Conservation (phyloP, 2,888 invertebrate species). For the Microplitis deprimator region DNA sequence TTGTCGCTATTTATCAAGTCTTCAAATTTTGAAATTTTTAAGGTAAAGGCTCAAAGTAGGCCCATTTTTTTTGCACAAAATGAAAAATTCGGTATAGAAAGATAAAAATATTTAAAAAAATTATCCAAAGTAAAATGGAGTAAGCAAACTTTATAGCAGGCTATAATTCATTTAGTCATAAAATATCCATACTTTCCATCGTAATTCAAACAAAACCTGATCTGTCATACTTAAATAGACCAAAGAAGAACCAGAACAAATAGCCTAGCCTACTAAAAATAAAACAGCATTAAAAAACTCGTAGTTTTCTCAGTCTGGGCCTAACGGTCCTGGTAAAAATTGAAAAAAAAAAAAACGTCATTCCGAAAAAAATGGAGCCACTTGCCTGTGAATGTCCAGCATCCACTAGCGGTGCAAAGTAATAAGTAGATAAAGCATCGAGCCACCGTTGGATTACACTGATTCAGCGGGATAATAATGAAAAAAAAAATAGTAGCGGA, state of each 20-base stretch:
- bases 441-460: neutral
- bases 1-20: neutral
- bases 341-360: neutral
- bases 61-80: too few species aligned
- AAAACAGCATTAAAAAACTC: too few species aligned
- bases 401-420: neutral
- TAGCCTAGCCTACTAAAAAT: too few species aligned
- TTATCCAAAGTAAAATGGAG: neutral
- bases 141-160: neutral
- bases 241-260: neutral
- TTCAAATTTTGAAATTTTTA: neutral
- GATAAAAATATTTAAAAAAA: neutral
- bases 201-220: conserved; percentile 13
- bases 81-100: too few species aligned
- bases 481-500: neutral
- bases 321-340: neutral
- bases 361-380: neutral
- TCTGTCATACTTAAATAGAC: neutral
- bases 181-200: conserved; percentile 10
- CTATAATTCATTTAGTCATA: neutral
- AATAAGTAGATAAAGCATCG: neutral
- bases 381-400: neutral
- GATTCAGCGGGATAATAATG: neutral
- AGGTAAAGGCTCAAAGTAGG: neutral
- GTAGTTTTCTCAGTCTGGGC: too few species aligned